Percentiles rank a stretch among this genome's conserved stretches.
Conservation (phyloP, 2,113 vertebrate species). For the Aramus guarauna region DNA sequence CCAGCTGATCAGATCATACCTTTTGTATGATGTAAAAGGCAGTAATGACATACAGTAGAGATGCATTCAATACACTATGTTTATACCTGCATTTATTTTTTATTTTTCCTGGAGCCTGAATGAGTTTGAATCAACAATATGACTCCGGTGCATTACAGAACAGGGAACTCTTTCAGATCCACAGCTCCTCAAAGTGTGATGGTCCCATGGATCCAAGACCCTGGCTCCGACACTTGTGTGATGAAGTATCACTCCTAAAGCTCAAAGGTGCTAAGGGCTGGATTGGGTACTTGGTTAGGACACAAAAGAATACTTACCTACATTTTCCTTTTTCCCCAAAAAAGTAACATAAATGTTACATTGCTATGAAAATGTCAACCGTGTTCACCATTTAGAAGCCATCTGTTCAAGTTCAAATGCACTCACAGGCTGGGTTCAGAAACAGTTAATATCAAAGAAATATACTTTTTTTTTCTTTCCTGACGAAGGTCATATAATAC, state of each 20-base stretch:
- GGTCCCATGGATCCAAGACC: neutral
- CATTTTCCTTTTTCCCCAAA: neutral
- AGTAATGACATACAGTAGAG: neutral
- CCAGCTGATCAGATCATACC: neutral
- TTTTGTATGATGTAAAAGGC: neutral
- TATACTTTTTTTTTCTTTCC: neutral
- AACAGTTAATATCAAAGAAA: neutral
- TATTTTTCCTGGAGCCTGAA: neutral
- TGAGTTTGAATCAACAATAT: neutral
- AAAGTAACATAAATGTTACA: neutral
- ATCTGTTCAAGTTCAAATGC: neutral
- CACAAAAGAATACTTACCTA: neutral
- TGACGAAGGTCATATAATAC: constrained; percentile 3
- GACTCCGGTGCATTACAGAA: neutral
- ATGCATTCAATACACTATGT: neutral
- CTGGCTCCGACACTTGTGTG: neutral
- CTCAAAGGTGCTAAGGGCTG: neutral
- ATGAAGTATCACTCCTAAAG: neutral
- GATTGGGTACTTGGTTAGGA: neutral
- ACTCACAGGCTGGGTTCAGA: neutral
- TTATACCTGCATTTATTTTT: neutral
- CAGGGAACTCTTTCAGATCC: neutral
- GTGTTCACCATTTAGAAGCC: neutral
- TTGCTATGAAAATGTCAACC: neutral
- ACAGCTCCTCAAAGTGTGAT: neutral